A percentile compares a stretch with the other conserved stretches of the same genome.
Evolutionary conservation across 2,113 vertebrate species (phyloP).

Genomic region (Anser cygnoides): DNA sequence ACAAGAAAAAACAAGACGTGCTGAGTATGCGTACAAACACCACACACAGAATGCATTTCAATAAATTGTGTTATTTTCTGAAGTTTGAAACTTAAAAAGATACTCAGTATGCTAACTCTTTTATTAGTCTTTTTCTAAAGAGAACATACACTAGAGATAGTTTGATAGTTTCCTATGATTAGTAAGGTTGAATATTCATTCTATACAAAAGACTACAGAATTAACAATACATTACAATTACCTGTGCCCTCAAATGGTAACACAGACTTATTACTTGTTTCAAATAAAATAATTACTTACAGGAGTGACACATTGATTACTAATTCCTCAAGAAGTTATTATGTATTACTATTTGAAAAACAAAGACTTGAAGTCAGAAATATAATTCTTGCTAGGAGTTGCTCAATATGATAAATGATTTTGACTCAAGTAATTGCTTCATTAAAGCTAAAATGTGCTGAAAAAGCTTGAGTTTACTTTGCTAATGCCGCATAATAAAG

Average conservation of each 20-base stretch:
- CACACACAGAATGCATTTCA: neutral
- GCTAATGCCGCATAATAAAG: conserved; percentile 43
- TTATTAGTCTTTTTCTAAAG: neutral
- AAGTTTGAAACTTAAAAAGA: conserved; percentile 27
- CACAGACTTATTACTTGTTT: conserved; percentile 61
- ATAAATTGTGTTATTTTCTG: neutral
- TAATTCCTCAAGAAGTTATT: conserved; percentile 66
- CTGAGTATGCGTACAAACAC: neutral
- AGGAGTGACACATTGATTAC: conserved; percentile 64
- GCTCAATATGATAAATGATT: conserved; percentile 64
- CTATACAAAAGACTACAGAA: conserved; percentile 49
- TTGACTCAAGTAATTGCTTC: conserved; percentile 67
- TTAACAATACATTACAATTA: conserved; percentile 65
- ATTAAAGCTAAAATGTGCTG: conserved; percentile 65
- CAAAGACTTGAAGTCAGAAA: conserved; percentile 57
- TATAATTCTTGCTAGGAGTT: conserved; percentile 56
- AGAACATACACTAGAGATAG: conserved; percentile 22
- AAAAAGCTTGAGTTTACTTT: conserved; percentile 54
- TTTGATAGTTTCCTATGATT: conserved; percentile 47
- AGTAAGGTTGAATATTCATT: conserved; percentile 55
- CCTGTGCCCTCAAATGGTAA: conserved; percentile 51
- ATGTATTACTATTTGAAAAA: conserved; percentile 62
- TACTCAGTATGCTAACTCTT: neutral
- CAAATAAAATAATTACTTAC: conserved; percentile 62
- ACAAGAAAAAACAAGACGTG: neutral